Evolutionary conservation across 2,113 vertebrate genomes (phyloP).

Genomic region (Neogale vison): DNA sequence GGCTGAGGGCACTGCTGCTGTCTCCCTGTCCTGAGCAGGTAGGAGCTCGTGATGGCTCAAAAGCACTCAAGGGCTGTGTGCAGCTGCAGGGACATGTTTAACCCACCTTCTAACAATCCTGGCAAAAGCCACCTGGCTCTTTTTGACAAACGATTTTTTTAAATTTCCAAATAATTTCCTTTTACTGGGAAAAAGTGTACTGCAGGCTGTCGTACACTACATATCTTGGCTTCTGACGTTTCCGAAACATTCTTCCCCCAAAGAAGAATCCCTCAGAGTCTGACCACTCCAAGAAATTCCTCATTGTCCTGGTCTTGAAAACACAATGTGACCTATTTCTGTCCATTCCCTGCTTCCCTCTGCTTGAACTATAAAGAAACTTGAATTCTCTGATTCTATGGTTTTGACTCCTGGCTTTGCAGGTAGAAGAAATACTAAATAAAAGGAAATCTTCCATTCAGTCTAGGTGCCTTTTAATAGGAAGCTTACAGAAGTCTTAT

Average conservation of each 20-base stretch:
- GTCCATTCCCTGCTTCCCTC: not conserved
- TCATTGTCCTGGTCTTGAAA: not conserved
- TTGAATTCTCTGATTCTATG: slow-evolving; percentile 24
- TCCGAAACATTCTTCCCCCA: not conserved
- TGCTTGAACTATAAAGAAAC: slow-evolving; percentile 51
- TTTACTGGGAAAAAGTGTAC: not conserved
- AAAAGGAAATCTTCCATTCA: slow-evolving; percentile 28
- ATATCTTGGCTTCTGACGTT: not conserved
- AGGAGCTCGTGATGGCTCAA: not conserved
- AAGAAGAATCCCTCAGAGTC: not conserved
- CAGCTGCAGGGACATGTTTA: not conserved
- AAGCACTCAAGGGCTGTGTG: not conserved
- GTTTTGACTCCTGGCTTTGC: slow-evolving; percentile 52
- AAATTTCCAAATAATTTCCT: not conserved
- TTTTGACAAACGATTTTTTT: not conserved
- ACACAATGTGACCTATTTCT: slow-evolving; percentile 32
- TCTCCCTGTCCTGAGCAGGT: not conserved
- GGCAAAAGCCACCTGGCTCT: not conserved
- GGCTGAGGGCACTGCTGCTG: not conserved
- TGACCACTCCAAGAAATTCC: not conserved
- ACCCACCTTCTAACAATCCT: not conserved
- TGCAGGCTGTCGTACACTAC: not conserved
- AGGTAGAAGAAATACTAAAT: slow-evolving; percentile 30
- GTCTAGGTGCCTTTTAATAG: not conserved
- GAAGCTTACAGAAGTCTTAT: not conserved